phyloP scores from a whole-genome alignment of 2,888 invertebrate species.

The Himalopsyche tibetana region DNA sequence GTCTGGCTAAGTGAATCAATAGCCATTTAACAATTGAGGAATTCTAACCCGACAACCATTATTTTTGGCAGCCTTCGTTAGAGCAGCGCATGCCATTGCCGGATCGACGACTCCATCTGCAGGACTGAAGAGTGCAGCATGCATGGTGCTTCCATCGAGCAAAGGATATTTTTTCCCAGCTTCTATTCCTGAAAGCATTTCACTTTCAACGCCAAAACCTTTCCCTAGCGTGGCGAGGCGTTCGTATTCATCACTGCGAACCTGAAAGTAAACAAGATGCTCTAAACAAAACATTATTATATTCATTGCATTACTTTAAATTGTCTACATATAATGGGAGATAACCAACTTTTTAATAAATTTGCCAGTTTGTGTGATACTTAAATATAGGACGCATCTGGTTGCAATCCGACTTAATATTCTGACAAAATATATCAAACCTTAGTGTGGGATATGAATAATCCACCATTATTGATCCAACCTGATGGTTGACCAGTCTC shows the following conservation, averaged over 20 bases:
- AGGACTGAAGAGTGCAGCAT: constrained; percentile 87
- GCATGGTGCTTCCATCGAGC: constrained; percentile 84
- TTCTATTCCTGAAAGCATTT: constrained; percentile 83
- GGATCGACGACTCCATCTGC: constrained; percentile 92
- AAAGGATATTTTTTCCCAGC: constrained; percentile 87
- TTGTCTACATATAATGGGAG: too few species aligned
- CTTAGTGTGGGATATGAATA: constrained; percentile 88
- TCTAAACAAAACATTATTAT: too few species aligned
- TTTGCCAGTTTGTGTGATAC: too few species aligned
- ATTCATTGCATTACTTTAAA: too few species aligned
- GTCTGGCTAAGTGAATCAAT: not conserved
- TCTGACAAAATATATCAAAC: constrained; percentile 68
- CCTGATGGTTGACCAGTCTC: constrained; percentile 91
- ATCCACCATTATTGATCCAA: constrained; percentile 92
- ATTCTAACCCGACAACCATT: constrained; percentile 82
- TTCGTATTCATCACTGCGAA: constrained; percentile 89
- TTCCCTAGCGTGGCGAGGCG: constrained; percentile 88
- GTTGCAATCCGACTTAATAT: too few species aligned
- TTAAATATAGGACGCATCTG: too few species aligned
- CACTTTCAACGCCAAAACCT: constrained; percentile 85
- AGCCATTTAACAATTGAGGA: not conserved
- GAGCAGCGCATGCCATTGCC: constrained; percentile 85
- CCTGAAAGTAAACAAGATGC: constrained; percentile 71
- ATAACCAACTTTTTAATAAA: too few species aligned
- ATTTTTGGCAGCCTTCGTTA: constrained; percentile 83